phyloP scores from a whole-genome alignment of 2,888 invertebrate genomes.

The Leuctra nigra region DNA sequence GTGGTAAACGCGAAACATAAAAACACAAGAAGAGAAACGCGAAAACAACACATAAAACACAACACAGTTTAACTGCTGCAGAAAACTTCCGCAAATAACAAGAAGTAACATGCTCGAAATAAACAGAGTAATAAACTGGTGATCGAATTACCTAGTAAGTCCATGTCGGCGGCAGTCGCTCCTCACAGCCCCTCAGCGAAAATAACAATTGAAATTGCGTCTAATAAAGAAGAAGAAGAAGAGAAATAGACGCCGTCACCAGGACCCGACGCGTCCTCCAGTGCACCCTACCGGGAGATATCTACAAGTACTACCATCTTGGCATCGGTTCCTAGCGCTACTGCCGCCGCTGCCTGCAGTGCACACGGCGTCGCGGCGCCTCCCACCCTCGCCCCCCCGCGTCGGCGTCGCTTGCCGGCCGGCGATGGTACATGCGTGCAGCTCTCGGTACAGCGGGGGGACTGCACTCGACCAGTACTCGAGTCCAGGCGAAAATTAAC shows the following conservation, averaged over 20 bases:
- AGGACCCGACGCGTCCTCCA: neutral
- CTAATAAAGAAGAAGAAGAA: too few relatives aligned
- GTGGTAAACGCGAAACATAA: too few relatives aligned
- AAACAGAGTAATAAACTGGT: neutral
- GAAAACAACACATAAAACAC: neutral
- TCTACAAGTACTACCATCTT: conserved; percentile 9
- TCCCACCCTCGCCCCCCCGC: neutral
- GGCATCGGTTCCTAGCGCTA: conserved; percentile 6
- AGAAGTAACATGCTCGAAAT: too few relatives aligned
- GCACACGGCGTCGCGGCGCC: neutral
- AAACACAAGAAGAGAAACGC: too few relatives aligned
- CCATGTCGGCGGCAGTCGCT: too few relatives aligned
- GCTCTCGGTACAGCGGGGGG: neutral
- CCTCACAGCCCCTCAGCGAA: too few relatives aligned
- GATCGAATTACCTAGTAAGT: conserved; percentile 4
- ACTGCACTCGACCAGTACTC: neutral
- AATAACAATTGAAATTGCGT: too few relatives aligned
- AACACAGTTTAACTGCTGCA: neutral
- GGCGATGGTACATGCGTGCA: neutral
- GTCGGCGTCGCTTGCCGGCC: neutral
- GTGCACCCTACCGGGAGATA: neutral
- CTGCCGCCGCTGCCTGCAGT: neutral
- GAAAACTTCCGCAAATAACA: neutral
- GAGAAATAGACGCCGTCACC: neutral
- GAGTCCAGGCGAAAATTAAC: neutral